Conservation (phyloP, 2,797 vertebrate species). For the Eulemur rubriventer region DNA sequence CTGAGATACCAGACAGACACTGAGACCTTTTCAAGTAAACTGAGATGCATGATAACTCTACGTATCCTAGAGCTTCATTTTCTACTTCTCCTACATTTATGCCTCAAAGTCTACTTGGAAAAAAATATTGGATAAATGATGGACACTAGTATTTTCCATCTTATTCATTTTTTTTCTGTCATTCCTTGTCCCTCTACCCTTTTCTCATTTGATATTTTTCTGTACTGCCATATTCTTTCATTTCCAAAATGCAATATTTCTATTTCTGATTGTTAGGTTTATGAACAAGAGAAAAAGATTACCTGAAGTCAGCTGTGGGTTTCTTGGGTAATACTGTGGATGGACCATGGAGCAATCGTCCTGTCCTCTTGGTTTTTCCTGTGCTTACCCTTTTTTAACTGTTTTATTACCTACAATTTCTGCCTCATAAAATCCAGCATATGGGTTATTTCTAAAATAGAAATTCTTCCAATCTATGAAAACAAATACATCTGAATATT, state of each 20-base stretch:
- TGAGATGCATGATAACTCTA: background rate
- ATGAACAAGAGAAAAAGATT: background rate
- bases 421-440: slow-evolving; percentile 61
- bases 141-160: background rate
- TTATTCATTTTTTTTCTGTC: background rate
- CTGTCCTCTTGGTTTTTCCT: background rate
- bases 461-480: slow-evolving; percentile 55
- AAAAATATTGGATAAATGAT: background rate
- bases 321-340: background rate
- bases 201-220: background rate
- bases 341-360: background rate
- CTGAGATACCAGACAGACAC: no score
- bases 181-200: background rate
- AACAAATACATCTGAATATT: slow-evolving; percentile 49
- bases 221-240: background rate
- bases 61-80: background rate
- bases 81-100: background rate
- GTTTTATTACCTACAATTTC: background rate
- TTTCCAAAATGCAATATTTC: background rate
- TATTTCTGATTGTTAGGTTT: background rate
- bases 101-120: background rate
- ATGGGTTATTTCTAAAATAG: slow-evolving; percentile 20
- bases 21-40: background rate
- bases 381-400: background rate
- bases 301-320: background rate